Evolutionary conservation across 2,888 invertebrate species (phyloP).

Genomic region (Pogonocherus hispidulus): DNA sequence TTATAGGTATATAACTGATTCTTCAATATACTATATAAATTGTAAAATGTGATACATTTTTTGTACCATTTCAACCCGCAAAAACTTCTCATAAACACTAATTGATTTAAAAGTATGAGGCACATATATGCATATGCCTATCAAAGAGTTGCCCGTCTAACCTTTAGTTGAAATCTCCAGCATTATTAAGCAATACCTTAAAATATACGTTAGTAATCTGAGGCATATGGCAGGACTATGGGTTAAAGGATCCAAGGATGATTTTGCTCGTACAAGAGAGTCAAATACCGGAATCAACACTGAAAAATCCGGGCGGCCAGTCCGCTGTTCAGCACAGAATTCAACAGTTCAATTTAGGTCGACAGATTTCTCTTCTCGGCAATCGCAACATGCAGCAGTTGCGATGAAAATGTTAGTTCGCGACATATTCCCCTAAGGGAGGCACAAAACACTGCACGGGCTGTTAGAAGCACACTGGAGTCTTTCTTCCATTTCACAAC

Average conservation of each 20-base stretch:
- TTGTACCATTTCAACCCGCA: too few species aligned
- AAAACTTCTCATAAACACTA: too few species aligned
- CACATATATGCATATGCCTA: too few species aligned
- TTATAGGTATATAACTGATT: background rate
- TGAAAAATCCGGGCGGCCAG: conserved; percentile 37
- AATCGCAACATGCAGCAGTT: conserved; percentile 19
- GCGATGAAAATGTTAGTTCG: conserved; percentile 26
- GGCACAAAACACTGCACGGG: conserved; percentile 31
- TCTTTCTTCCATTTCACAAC: conserved; percentile 33
- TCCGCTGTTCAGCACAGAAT: conserved; percentile 35
- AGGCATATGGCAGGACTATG: conserved; percentile 22
- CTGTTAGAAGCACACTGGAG: conserved; percentile 32
- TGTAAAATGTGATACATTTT: too few species aligned
- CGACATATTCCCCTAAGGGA: background rate
- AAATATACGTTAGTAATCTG: conserved; percentile 32
- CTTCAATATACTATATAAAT: too few species aligned
- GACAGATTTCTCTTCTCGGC: conserved; percentile 52
- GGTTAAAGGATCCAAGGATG: conserved; percentile 17
- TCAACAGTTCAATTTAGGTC: conserved; percentile 47
- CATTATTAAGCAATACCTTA: conserved; percentile 19
- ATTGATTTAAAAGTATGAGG: too few species aligned
- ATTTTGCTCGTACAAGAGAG: conserved; percentile 32
- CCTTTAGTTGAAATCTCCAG: conserved; percentile 41
- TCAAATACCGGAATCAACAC: conserved; percentile 33
- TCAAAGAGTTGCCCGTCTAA: conserved; percentile 40